Evolutionary conservation across 2,797 vertebrate species (phyloP), one percentile per base, ranked within the genome.

Genomic region (Ciconia nigra): DNA sequence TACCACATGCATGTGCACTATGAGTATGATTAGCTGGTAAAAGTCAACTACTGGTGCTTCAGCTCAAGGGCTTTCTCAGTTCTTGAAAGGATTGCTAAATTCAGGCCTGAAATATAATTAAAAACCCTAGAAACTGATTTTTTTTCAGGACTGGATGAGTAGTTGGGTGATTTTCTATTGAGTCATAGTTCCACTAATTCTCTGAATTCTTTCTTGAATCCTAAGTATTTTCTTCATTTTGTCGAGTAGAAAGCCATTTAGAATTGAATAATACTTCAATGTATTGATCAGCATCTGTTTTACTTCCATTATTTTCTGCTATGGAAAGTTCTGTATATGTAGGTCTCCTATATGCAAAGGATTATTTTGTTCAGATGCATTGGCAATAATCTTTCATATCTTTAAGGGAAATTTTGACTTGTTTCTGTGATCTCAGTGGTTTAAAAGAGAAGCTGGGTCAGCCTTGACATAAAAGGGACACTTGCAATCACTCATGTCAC

Each of bases 11-110:
- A 59, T 94, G 81, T 26, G 66, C 89, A 73, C 79, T 83, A 61
- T 87, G 85, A 94, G 83, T 73, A 63, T 96, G 86, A 96, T 96
- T 94, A 94, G 88, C 18, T 85, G 81, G 91, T 82, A 90, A 89
- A 96, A 95, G 74, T 95, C 92, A 97, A 92, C 91, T 92, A 92
- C 76, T 93, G 91, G 88, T 94, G 73, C 95, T 97, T 96, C 73
- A 96, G 62, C 72, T 95, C 89, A 93, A 96, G 93, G 46, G 92
- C 86, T 96, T 93, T 94, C 67, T 91, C 66, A 51, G 28, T 89
- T 87, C 65, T 91, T 88, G 73, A 92, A 93, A 57, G 54, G 29
- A 71, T 89, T 94, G 91, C 85, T 94, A 92, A 96, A 90, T 92
- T 89, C 73, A 91, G 65, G 31, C 33, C 87, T 97, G 79, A 88